Conservation (phyloP, 2,888 invertebrate species). For the Orthosia cruda region DNA sequence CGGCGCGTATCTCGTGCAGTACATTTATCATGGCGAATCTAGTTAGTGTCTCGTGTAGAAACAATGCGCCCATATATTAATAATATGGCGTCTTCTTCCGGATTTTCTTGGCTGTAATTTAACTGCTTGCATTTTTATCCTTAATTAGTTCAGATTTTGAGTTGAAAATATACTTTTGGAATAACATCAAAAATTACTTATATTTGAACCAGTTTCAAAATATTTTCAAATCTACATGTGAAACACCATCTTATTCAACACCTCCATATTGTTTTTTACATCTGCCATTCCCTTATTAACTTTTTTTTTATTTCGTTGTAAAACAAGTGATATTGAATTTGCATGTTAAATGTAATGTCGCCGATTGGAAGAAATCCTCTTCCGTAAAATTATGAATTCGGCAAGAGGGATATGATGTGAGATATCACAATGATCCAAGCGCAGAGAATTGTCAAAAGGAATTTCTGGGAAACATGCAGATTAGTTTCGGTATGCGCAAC, state of each 20-base stretch:
- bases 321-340: conserved; percentile 10
- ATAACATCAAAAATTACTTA: background rate
- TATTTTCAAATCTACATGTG: too few relatives aligned
- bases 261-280: background rate
- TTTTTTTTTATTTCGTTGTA: conserved; percentile 8
- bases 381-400: conserved; percentile 44
- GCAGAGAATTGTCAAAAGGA: conserved; percentile 49
- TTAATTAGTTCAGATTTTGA: background rate
- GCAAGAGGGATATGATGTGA: conserved; percentile 37
- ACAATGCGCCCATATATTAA: conserved; percentile 64
- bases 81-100: conserved; percentile 28
- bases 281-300: background rate
- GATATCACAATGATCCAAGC: conserved; percentile 51
- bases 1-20: conserved; percentile 67
- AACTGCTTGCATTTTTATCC: background rate
- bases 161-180: background rate
- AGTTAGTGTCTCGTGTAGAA: conserved; percentile 69
- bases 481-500: conserved; percentile 40
- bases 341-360: conserved; percentile 28
- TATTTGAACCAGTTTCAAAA: too few relatives aligned
- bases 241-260: background rate
- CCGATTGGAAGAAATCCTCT: conserved; percentile 35
- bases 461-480: conserved; percentile 39
- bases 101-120: conserved; percentile 30
- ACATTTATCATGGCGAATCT: conserved; percentile 74